These are phyloP conservation scores for Petrolisthes cinctipes DNA, from an alignment of 2,888 invertebrate genomes.

Conservation along the genomic window DNA sequence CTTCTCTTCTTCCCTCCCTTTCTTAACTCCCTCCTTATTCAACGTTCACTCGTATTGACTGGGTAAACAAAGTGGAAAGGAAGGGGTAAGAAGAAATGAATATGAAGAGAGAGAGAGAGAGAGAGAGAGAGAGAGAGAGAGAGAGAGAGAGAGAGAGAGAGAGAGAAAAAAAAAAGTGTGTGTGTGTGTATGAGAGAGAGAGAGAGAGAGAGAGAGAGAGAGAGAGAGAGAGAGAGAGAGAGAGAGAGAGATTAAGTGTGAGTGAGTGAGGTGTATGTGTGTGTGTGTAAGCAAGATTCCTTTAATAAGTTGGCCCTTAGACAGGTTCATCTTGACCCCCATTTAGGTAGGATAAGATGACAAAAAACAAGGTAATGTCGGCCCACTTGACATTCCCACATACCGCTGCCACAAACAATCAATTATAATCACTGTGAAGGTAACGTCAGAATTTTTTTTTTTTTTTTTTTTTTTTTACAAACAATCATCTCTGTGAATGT, in stretches of 20 bases:
- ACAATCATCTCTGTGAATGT: too few species aligned
- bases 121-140: constrained; percentile 1
- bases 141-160: constrained; percentile 7
- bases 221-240: neutral
- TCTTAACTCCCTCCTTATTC: neutral
- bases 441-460: too few species aligned
- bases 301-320: too few species aligned
- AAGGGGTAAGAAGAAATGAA: neutral
- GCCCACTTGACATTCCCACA: too few species aligned
- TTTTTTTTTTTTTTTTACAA: too few species aligned
- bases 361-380: too few species aligned
- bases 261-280: neutral
- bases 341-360: too few species aligned
- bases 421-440: too few species aligned
- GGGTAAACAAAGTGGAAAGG: too few species aligned
- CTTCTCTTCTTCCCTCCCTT: neutral
- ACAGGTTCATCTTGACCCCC: too few species aligned
- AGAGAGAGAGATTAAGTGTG: neutral
- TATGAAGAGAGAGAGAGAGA: neutral
- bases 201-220: neutral
- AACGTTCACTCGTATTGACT: neutral
- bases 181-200: neutral
- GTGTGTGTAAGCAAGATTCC: too few species aligned
- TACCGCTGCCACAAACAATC: too few species aligned
- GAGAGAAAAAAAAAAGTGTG: neutral